Percentiles rank a stretch among this genome's conserved stretches.
Evolutionary conservation across 2,113 vertebrate genomes (phyloP).

Genomic region (Cichladusa arquata): DNA sequence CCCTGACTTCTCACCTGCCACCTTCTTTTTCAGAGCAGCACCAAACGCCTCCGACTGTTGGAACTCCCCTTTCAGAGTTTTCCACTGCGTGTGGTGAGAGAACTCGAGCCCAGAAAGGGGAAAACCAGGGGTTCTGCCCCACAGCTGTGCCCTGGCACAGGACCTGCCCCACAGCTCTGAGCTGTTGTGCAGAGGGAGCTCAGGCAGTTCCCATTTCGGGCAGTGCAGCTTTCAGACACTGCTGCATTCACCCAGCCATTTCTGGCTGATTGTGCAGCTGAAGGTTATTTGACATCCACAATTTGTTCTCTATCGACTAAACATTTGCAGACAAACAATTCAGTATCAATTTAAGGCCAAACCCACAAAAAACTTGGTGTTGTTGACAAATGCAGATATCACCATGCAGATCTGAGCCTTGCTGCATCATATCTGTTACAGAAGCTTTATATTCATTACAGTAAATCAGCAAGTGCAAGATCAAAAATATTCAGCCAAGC

Average conservation of each 20-base stretch:
- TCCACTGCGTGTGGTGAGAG: neutral
- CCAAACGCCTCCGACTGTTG: neutral
- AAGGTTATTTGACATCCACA: neutral
- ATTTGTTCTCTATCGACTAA: neutral
- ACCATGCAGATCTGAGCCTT: neutral
- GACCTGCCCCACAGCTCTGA: accelerated
- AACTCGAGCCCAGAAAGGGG: neutral
- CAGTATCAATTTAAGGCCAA: neutral
- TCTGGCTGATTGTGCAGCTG: neutral
- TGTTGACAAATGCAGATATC: neutral
- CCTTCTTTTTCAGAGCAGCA: neutral
- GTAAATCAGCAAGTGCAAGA: neutral
- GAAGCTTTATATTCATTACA: neutral
- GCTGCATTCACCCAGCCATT: neutral
- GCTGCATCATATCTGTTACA: neutral
- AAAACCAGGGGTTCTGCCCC: neutral
- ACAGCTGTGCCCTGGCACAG: neutral
- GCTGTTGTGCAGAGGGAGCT: neutral
- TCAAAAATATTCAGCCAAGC: neutral
- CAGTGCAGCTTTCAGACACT: neutral
- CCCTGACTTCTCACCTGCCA: neutral
- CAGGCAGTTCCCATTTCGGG: neutral
- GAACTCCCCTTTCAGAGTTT: neutral
- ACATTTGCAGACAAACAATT: neutral
- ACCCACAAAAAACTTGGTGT: neutral